phyloP scores from a whole-genome alignment of 2,113 vertebrate genomes.

The Nesospiza acunhae region DNA sequence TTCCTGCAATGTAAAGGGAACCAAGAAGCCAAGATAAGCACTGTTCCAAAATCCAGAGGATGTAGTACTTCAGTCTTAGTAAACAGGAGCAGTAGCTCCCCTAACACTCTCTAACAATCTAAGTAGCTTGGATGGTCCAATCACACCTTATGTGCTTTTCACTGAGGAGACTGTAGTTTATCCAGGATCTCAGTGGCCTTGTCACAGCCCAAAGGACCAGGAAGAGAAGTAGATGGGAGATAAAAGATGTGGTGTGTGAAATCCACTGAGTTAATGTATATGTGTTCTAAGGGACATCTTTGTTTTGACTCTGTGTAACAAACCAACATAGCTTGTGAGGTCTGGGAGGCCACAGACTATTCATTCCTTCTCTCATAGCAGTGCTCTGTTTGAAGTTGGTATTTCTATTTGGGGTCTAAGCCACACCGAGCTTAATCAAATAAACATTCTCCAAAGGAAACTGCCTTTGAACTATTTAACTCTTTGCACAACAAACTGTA shows the following conservation, averaged over 20 bases:
- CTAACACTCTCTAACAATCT: not conserved
- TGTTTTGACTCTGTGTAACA: conserved; percentile 33
- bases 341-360: conserved; percentile 34
- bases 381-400: conserved; percentile 44
- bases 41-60: not conserved
- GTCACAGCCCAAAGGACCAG: not conserved
- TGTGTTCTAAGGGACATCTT: conserved; percentile 10
- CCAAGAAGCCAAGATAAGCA: not conserved
- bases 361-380: conserved; percentile 30
- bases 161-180: not conserved
- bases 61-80: not conserved
- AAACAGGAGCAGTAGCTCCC: not conserved
- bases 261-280: conserved; percentile 10
- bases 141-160: not conserved
- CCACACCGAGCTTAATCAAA: conserved; percentile 47
- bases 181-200: not conserved
- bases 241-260: not conserved
- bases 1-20: not conserved
- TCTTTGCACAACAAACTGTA: not conserved
- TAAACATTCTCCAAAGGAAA: conserved; percentile 45
- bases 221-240: not conserved
- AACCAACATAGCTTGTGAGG: conserved; percentile 27
- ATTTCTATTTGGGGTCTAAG: conserved; percentile 48
- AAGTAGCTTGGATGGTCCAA: not conserved
- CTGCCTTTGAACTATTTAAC: conserved; percentile 50